These are phyloP conservation scores for Anolis sagrei DNA, from an alignment of 2,113 vertebrate genomes.

Conservation along the genomic window DNA sequence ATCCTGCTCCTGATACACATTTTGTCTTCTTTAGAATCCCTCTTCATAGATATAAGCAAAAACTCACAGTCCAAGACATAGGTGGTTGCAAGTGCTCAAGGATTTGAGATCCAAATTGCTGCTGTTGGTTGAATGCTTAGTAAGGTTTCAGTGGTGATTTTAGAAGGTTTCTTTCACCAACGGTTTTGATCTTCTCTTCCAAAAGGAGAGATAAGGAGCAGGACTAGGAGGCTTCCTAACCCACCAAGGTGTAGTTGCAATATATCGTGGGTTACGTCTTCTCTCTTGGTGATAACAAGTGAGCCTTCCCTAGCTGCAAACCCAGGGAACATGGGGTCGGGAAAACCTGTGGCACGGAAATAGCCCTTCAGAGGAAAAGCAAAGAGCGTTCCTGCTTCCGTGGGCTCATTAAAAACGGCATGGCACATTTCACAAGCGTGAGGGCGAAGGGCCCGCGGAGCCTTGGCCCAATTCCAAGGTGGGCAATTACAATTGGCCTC, in stretches of 20 bases:
- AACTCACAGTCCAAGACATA: too few species aligned
- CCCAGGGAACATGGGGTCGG: not conserved
- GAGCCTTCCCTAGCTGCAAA: not conserved
- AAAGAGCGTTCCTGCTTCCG: not conserved
- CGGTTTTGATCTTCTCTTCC: too few species aligned
- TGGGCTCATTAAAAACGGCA: constrained; percentile 5
- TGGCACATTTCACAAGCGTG: constrained; percentile 29
- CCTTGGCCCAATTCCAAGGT: not conserved
- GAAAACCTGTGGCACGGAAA: not conserved
- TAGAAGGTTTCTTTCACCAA: too few species aligned
- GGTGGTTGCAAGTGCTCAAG: too few species aligned
- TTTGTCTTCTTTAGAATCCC: not conserved
- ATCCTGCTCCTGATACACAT: not conserved
- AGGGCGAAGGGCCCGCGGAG: rapidly evolving
- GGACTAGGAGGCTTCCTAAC: not conserved
- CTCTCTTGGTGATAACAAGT: not conserved
- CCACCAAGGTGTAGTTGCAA: too few species aligned
- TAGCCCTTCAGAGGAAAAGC: not conserved
- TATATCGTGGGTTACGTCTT: too few species aligned
- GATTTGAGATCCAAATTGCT: too few species aligned
- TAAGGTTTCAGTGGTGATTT: too few species aligned
- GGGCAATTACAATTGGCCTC: not conserved
- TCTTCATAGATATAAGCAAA: not conserved
- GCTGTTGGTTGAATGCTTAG: too few species aligned
- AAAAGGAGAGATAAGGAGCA: not conserved